phyloP scores from a whole-genome alignment of 2,797 vertebrate species.

The Peromyscus melanophrys region DNA sequence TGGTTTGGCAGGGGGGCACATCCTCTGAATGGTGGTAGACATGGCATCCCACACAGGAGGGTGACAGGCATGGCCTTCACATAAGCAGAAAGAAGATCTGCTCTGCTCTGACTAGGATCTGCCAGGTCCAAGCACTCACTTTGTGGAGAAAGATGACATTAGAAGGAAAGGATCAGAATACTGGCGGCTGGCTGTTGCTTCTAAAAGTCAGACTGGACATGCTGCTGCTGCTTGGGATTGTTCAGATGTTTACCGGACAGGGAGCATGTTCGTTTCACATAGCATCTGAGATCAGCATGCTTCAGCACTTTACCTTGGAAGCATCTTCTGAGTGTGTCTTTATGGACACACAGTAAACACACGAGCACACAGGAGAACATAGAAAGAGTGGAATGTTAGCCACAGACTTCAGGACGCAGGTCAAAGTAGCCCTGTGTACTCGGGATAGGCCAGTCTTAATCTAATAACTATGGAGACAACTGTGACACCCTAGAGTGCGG shows the following conservation, averaged over 20 bases:
- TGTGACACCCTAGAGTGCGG: not conserved
- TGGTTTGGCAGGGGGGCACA: not conserved
- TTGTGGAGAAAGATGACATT: conserved; percentile 49
- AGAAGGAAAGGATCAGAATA: not conserved
- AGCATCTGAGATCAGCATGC: conserved; percentile 16
- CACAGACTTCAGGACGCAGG: not conserved
- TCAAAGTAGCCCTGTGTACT: not conserved
- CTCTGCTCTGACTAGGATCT: conserved; percentile 66
- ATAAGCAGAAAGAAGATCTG: conserved; percentile 66
- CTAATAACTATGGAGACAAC: not conserved
- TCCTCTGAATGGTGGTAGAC: not conserved
- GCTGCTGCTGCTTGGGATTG: not conserved
- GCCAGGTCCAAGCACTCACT: conserved; percentile 48
- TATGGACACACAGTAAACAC: not conserved
- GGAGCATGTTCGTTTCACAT: not conserved
- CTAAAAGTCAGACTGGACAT: conserved; percentile 34
- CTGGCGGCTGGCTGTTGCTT: conserved; percentile 65
- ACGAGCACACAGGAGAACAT: not conserved
- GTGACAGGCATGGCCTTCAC: not conserved
- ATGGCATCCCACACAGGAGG: conserved; percentile 37
- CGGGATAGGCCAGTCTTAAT: not conserved
- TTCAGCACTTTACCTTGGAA: conserved; percentile 52
- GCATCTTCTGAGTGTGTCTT: not conserved
- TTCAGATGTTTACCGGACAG: conserved; percentile 43
- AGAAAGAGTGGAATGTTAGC: not conserved